Evolutionary conservation across 2,797 vertebrate genomes (phyloP), one percentile per base, ranked within the genome.

Genomic region (Girardinus metallicus): DNA sequence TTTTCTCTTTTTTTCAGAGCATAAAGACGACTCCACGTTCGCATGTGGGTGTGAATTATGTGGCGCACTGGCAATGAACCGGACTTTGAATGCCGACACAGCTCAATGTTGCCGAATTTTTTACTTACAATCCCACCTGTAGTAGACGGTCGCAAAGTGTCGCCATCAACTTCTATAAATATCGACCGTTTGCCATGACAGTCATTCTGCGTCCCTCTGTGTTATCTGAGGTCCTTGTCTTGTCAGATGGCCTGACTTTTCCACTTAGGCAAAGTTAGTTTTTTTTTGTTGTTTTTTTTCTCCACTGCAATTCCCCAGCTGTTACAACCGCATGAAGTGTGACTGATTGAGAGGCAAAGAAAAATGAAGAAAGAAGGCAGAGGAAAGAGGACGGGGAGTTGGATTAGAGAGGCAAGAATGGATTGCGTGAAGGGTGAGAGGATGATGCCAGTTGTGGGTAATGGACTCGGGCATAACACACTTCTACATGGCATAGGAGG

Each of bases 251-350:
- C 83, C 75, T 70, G 77, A 82, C 57, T 89, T 75, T 79, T 84
- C 88, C 78, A 77, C 76, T 73, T 76, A 82, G 80, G 73, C 75
- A 81, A 83, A 88, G 83, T 76, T n/a, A n/a, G n/a, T n/a, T 84
- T 91, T 91, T n/a, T n/a, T n/a, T n/a, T n/a, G n/a, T 85, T 91
- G 84, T 84, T 89, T 89, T 88, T 75, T 83, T 90, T 92, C 86
- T 91, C 85, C 83, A 90, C 87, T 89, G 84, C 85, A 90, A 89
- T 92, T 91, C 81, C 55, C 71, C 79, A 82, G 82, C 83, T 86
- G 85, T 90, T 81, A 89, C 77, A 83, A 72, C 80, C 1, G 23
- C 82, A 89, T 83, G 84, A 87, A 92, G 88, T 87, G 85, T 85
- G 89, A 92, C 83, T 86, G 89, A 92, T 79, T 80, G 90, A 93